Evolutionary conservation across 1,140 invertebrate species (phyloP).

Genomic region (Agrilus planipennis): DNA sequence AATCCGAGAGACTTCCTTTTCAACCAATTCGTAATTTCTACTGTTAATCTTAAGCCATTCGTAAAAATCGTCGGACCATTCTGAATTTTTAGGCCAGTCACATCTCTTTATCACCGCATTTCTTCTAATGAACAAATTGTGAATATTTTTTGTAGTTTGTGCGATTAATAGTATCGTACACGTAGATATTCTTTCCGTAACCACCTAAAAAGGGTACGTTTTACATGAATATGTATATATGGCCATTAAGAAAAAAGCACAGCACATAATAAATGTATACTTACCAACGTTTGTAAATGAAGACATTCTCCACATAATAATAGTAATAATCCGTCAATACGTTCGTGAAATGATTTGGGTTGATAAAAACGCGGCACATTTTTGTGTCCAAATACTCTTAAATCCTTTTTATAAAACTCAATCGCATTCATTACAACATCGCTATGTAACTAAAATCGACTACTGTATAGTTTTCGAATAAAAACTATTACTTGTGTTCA

Average conservation of each 20-base stretch:
- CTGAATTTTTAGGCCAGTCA: slow-evolving; percentile 51
- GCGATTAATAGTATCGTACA: slow-evolving; percentile 65
- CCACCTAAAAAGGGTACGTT: slow-evolving; percentile 39
- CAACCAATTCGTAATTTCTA: slow-evolving; percentile 50
- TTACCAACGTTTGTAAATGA: slow-evolving; percentile 51
- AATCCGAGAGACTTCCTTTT: slow-evolving; percentile 55
- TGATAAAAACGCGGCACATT: slow-evolving; percentile 48
- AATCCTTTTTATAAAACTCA: slow-evolving; percentile 44
- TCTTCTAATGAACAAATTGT: slow-evolving; percentile 52
- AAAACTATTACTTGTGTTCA: no score
- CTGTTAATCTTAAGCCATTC: slow-evolving; percentile 51
- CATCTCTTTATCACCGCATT: slow-evolving; percentile 59
- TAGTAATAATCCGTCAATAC: slow-evolving; percentile 51
- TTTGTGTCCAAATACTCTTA: slow-evolving; percentile 48
- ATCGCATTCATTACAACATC: slow-evolving; percentile 39
- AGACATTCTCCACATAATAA: slow-evolving; percentile 47
- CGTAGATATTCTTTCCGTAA: slow-evolving; percentile 69
- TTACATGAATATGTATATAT: not conserved
- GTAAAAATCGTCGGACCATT: slow-evolving; percentile 57
- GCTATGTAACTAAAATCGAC: slow-evolving; percentile 33
- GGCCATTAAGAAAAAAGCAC: not conserved
- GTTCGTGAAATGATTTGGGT: slow-evolving; percentile 47
- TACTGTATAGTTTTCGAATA: slow-evolving; percentile 11
- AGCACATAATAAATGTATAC: slow-evolving; percentile 7
- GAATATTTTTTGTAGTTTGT: slow-evolving; percentile 48